Evolutionary conservation across 2,888 invertebrate species (phyloP), one percentile per base, ranked within the genome.

Genomic region (Sthenelais limicola): DNA sequence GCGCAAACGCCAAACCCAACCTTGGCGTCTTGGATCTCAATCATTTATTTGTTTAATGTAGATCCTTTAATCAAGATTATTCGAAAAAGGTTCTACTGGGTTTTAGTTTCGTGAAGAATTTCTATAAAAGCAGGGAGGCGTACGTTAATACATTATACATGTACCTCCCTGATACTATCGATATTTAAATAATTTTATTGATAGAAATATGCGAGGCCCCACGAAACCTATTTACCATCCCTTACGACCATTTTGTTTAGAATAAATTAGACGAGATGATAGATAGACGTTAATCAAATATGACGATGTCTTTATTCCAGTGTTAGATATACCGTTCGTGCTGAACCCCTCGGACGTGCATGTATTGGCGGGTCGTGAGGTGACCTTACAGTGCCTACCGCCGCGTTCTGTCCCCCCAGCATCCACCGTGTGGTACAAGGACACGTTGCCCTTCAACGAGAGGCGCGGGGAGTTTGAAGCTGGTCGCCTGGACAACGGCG

Each of bases 321-420:
- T 78, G 72, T 69, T 85, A 30, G 80, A 79, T 3, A 30, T 81
- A 18, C 73, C 72, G 9, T 86, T 86, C 72, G 62, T 43, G 30
- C 71, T 71, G 26, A 71, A 81, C n/a, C 85, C 86, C 18, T 51
- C 73, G 4, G 78, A 80, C 58, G 73, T 79, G 5, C 78, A 62
- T 68, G 77, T 78, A 3, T 74, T 82, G 18, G 82, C 83, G 32
- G 84, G 85, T 0, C 78, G 80, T 28, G 74, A 80, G 24, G 81
- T 82, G n/a, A 80, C 80, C 21, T 78, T 87, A 21, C 78, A 77
- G 12, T 88, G 88, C 75, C 79, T 79, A 18, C 84, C 87, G 43
- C 86, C 86, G n/a, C 72, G 76, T 74, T 85, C 85, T 56, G 77
- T 81, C 43, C 87, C 87, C 9, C 74, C 82, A 3, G 86, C 86